Evolutionary conservation across 2,888 invertebrate species (phyloP).

Genomic region (Zelleria hepariella): DNA sequence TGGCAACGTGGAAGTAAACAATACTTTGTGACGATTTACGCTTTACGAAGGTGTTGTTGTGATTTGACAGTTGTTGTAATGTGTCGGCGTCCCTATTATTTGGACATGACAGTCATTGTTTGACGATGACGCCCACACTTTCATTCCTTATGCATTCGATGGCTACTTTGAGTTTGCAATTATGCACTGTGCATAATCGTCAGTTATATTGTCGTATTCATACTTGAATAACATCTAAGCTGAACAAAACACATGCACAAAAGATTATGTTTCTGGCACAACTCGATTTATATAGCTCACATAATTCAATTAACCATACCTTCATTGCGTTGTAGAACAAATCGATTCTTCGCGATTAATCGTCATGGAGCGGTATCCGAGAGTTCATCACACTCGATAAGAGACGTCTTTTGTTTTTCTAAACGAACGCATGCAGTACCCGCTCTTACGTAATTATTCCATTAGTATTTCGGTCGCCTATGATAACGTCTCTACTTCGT

Average conservation of each 20-base stretch:
- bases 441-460: background rate
- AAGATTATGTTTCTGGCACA: background rate
- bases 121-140: constrained; percentile 11
- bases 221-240: background rate
- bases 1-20: constrained; percentile 5
- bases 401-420: constrained; percentile 3
- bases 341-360: constrained; percentile 32
- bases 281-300: constrained; percentile 6
- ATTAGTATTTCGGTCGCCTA: background rate
- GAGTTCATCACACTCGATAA: constrained; percentile 26
- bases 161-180: background rate
- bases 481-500: background rate
- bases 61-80: constrained; percentile 29
- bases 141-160: background rate
- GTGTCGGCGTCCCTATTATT: constrained; percentile 28
- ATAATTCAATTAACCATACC: constrained; percentile 41
- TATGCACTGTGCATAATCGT: background rate
- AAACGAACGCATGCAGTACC: background rate
- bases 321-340: constrained; percentile 49
- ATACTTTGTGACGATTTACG: background rate
- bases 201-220: background rate
- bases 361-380: constrained; percentile 7
- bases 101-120: constrained; percentile 5
- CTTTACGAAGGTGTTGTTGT: background rate
- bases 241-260: background rate